phyloP scores from a whole-genome alignment of 2,797 vertebrate species.

The Morus bassanus region DNA sequence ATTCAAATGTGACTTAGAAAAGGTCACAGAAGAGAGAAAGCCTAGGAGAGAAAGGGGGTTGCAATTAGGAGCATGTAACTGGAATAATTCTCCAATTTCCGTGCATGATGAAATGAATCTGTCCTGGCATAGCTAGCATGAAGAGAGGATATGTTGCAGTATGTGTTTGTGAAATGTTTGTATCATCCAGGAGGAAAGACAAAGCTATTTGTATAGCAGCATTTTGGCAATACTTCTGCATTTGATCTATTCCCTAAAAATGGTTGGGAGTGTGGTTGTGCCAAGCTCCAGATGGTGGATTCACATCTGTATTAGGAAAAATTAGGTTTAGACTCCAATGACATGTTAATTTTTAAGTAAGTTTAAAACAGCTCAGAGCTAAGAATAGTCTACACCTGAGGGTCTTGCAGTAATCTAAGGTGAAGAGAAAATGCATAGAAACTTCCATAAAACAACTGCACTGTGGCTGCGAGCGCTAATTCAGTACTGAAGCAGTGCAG shows the following conservation, averaged over 20 bases:
- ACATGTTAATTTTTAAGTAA: background rate
- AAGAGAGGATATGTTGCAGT: background rate
- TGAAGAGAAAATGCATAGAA: background rate
- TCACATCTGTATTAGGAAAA: background rate
- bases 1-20: slow-evolving; percentile 19
- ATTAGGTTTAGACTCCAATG: background rate
- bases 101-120: slow-evolving; percentile 41
- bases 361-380: background rate
- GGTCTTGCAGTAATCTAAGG: background rate
- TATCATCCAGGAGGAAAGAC: background rate
- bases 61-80: slow-evolving; percentile 45
- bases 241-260: background rate
- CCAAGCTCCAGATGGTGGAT: background rate
- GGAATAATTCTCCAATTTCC: slow-evolving; percentile 58
- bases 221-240: background rate
- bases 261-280: background rate
- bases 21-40: slow-evolving; percentile 12
- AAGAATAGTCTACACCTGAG: background rate
- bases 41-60: background rate
- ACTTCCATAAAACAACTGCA: background rate
- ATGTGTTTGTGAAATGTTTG: background rate
- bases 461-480: fast-evolving
- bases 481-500: background rate
- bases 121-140: background rate
- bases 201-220: background rate